phyloP scores from a whole-genome alignment of 2,888 invertebrate genomes.

The Tanytarsus gracilentus region DNA sequence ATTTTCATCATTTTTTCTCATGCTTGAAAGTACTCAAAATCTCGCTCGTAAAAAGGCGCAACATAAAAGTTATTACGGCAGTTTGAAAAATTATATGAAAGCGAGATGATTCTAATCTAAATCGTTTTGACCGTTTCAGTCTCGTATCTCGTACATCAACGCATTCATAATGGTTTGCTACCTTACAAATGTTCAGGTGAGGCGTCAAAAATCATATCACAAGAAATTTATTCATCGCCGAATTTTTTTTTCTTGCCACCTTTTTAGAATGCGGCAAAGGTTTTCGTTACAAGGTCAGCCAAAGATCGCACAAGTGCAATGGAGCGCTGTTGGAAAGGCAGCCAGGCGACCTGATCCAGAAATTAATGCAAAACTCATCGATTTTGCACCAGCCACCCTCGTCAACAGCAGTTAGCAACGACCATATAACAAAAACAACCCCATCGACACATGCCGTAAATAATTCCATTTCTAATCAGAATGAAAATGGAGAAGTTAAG shows the following conservation, averaged over 20 bases:
- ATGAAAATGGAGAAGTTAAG: background rate
- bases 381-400: too few species aligned
- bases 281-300: slow-evolving; percentile 78
- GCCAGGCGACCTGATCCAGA: slow-evolving; percentile 46
- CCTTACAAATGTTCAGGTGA: slow-evolving; percentile 26
- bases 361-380: slow-evolving; percentile 46
- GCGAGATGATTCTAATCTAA: slow-evolving; percentile 11
- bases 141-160: slow-evolving; percentile 23
- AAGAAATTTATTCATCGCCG: background rate
- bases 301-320: slow-evolving; percentile 72
- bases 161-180: slow-evolving; percentile 17
- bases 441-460: background rate
- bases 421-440: background rate
- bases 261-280: slow-evolving; percentile 57
- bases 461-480: slow-evolving; percentile 12
- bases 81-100: slow-evolving; percentile 1
- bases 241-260: background rate
- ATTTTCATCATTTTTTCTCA: too few species aligned
- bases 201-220: background rate
- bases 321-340: slow-evolving; percentile 48
- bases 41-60: too few species aligned
- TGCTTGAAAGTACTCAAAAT: too few species aligned
- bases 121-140: slow-evolving; percentile 16
- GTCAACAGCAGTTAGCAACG: slow-evolving; percentile 24
- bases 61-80: background rate